Evolutionary conservation across 2,113 vertebrate species (phyloP), one percentile per base, ranked within the genome.

Genomic region (Macquaria ambigua): DNA sequence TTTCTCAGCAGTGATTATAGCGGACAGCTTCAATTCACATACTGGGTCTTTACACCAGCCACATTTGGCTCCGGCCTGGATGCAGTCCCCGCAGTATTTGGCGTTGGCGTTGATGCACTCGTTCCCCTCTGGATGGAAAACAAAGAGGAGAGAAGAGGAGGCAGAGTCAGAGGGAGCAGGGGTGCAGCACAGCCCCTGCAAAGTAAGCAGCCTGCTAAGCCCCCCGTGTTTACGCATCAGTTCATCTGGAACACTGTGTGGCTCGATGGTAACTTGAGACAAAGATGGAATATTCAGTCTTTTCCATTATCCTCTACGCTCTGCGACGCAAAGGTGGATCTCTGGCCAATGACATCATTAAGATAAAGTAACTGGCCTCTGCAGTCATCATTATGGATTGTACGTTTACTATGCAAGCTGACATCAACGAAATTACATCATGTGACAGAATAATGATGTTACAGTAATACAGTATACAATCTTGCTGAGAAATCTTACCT

Each of bases 1-100:
- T 8, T 72, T 73, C 64, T 81, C 69, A 74, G 76, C 68, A 77
- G 72, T 8, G 12, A 83, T 58, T 70, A 64, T 3, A 53, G 69
- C 70, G 74, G 81, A 71, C 41, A n/a, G 31, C 58, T 84, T 64
- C 1, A 6, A 71, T 87, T 77, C 75, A 97, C 98, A 84, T 96
- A 99, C 98, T 61, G 93, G 93, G 90, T 97, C 96, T 88, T 95
- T 97, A 90, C 98, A 99, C 98, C 98, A 99, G 43, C 98, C 98
- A 93, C 98, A 99, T 89, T 97, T 98, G 85, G 97, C 97, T 92
- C 98, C 98, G 4, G 97, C 97, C 93, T 99, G 98, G 95, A 99
- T 99, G 91, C 98, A 99, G 77, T 98, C 97, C 56, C 97, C 98
- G 89, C 98, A 99, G 73, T 96, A 97, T 90, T 97, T 99, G 91